Evolutionary conservation across 2,888 invertebrate genomes (phyloP).

Genomic region (Byasa hedistus): DNA sequence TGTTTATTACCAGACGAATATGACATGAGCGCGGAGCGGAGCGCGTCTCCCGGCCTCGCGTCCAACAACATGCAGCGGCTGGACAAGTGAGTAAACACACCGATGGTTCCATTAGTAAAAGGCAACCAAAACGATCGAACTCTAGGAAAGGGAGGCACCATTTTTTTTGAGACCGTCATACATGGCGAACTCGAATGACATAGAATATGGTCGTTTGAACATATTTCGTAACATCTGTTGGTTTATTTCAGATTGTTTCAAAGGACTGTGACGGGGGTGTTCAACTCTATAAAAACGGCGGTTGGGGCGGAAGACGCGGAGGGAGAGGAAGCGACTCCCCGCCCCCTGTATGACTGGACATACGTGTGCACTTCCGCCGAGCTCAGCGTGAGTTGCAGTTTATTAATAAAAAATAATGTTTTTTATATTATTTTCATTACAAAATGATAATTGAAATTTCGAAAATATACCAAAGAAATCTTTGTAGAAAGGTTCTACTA

Average conservation of each 20-base stretch:
- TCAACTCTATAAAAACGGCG: conserved; percentile 88
- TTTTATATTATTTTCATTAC: no score
- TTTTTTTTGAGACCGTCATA: no score
- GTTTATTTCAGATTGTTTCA: conserved; percentile 80
- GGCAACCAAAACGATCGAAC: no score
- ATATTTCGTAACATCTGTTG: no score
- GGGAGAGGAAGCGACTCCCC: conserved; percentile 49
- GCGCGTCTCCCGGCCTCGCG: conserved; percentile 59
- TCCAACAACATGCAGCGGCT: conserved; percentile 74
- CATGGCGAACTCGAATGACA: no score
- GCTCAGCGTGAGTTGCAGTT: conserved; percentile 48
- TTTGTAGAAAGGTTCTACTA: no score
- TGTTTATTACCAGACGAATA: conserved; percentile 58
- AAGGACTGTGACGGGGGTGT: conserved; percentile 88
- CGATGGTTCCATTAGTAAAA: no score
- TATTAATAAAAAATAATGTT: no score
- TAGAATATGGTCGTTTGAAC: no score
- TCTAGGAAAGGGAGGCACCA: no score
- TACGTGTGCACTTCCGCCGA: conserved; percentile 60
- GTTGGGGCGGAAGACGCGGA: conserved; percentile 57
- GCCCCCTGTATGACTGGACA: conserved; percentile 61
- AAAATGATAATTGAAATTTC: no score
- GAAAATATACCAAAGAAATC: no score
- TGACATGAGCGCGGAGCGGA: conserved; percentile 62
- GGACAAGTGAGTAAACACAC: conserved; percentile 60